These are phyloP conservation scores for Luperina testacea DNA, from an alignment of 2,888 invertebrate genomes.

Conservation along the genomic window DNA sequence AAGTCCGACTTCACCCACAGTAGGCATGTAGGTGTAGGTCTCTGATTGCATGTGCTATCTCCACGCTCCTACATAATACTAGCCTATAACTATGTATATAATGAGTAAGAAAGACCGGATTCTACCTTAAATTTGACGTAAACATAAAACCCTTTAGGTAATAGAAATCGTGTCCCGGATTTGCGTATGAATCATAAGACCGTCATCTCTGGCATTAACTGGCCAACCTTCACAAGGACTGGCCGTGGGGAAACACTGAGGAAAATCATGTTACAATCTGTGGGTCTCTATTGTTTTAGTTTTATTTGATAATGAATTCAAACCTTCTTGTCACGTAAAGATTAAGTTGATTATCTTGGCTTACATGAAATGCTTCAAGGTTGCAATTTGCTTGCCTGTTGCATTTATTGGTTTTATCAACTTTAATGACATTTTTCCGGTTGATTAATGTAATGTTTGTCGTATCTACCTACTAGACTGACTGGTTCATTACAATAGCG, in stretches of 20 bases:
- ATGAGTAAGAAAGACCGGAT: background rate
- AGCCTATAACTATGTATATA: background rate
- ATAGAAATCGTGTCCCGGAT: conserved; percentile 60
- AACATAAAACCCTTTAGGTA: conserved; percentile 14
- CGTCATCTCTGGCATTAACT: conserved; percentile 43
- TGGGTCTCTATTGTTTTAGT: conserved; percentile 46
- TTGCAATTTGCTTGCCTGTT: conserved; percentile 16
- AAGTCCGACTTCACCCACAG: background rate
- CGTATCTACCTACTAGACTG: conserved; percentile 7
- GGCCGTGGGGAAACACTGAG: conserved; percentile 42
- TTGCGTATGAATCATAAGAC: conserved; percentile 54
- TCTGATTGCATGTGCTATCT: background rate
- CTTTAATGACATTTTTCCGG: conserved; percentile 15
- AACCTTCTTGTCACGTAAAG: conserved; percentile 33
- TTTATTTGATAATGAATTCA: conserved; percentile 37
- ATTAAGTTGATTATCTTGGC: conserved; percentile 44
- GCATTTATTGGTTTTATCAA: conserved; percentile 28
- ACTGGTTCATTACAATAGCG: background rate
- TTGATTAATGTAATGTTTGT: conserved; percentile 37
- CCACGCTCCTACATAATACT: background rate
- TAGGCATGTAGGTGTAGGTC: background rate
- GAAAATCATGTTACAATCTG: conserved; percentile 37
- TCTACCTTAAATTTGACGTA: background rate
- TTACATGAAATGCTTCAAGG: conserved; percentile 44
- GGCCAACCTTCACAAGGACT: conserved; percentile 45